phyloP scores from a whole-genome alignment of 1,140 invertebrate species.

The Lycorma delicatula region DNA sequence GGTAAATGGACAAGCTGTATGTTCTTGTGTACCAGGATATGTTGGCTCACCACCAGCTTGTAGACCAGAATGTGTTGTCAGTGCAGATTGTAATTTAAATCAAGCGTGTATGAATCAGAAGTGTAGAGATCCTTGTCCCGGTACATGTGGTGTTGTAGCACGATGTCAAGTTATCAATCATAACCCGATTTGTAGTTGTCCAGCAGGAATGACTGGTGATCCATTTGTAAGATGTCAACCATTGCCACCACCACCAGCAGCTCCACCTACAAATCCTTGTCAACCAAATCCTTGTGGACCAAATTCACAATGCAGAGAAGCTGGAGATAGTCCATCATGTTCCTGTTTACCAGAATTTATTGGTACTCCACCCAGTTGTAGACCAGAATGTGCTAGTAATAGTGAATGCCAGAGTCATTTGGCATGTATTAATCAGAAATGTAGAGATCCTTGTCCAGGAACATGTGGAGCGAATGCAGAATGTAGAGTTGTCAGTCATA shows the following conservation, averaged over 20 bases:
- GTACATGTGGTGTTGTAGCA: slow-evolving; percentile 62
- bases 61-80: slow-evolving; percentile 63
- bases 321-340: slow-evolving; percentile 36
- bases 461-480: slow-evolving; percentile 39
- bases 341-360: slow-evolving; percentile 37
- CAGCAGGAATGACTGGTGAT: slow-evolving; percentile 49
- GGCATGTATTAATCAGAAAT: slow-evolving; percentile 38
- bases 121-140: slow-evolving; percentile 67
- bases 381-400: slow-evolving; percentile 35
- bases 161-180: slow-evolving; percentile 57
- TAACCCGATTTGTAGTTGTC: slow-evolving; percentile 56
- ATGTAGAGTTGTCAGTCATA: slow-evolving; percentile 42
- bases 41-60: slow-evolving; percentile 63
- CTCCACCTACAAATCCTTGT: slow-evolving; percentile 25
- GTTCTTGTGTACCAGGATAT: slow-evolving; percentile 60
- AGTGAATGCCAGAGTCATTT: slow-evolving; percentile 38
- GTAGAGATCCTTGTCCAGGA: slow-evolving; percentile 38
- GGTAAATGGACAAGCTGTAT: slow-evolving; percentile 60
- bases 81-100: slow-evolving; percentile 57
- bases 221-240: slow-evolving; percentile 53
- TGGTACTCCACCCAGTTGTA: slow-evolving; percentile 34
- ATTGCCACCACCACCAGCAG: slow-evolving; percentile 37
- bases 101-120: slow-evolving; percentile 67
- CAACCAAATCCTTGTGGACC: slow-evolving; percentile 39
- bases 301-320: slow-evolving; percentile 37